Conservation (phyloP, 2,888 invertebrate genomes). For the Trichogramma dendrolimi region DNA sequence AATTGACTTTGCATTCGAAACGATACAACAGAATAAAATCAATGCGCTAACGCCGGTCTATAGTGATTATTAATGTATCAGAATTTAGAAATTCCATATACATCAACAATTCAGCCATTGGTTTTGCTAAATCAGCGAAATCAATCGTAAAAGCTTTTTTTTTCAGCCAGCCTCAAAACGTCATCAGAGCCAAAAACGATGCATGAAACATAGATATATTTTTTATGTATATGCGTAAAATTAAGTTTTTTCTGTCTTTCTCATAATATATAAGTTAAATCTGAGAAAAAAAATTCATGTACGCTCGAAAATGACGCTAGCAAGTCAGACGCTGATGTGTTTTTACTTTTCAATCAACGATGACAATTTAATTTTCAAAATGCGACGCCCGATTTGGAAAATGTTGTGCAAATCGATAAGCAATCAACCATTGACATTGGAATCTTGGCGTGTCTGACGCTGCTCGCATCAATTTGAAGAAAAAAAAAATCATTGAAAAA, state of each 20-base stretch:
- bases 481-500: too few species aligned
- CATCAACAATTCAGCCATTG: slow-evolving; percentile 12
- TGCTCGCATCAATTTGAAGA: too few species aligned
- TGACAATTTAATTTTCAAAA: too few species aligned
- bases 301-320: too few species aligned
- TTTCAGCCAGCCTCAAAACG: slow-evolving; percentile 36
- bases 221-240: background rate
- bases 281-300: too few species aligned
- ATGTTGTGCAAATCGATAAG: too few species aligned
- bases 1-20: background rate
- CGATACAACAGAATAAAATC: slow-evolving; percentile 24
- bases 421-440: too few species aligned
- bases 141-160: slow-evolving; percentile 39
- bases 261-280: background rate
- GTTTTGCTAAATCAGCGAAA: slow-evolving; percentile 38
- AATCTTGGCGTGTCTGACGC: too few species aligned
- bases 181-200: slow-evolving; percentile 27
- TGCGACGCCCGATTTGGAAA: too few species aligned
- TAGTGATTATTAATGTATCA: slow-evolving; percentile 1
- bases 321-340: too few species aligned
- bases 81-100: too few species aligned
- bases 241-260: background rate
- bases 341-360: too few species aligned
- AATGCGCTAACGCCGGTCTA: slow-evolving; percentile 37
- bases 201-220: slow-evolving; percentile 25